A percentile compares a stretch with the other conserved stretches of the same genome.
phyloP scores from a whole-genome alignment of 2,888 invertebrate genomes.

The Tromatobia lineatoria region DNA sequence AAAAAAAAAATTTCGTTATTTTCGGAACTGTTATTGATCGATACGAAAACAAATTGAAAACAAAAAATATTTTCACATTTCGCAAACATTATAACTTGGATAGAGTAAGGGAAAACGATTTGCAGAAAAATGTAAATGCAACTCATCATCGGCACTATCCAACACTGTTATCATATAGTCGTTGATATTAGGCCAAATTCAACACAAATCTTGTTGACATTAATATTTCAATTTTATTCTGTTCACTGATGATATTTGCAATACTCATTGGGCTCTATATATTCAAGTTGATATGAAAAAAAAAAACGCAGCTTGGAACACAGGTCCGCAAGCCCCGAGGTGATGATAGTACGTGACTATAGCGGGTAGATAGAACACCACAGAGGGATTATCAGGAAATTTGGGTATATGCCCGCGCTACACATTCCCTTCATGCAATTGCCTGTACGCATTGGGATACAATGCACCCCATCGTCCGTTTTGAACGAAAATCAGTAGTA shows the following conservation, averaged over 20 bases:
- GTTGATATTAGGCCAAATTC: background rate
- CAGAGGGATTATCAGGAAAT: constrained; percentile 30
- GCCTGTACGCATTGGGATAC: constrained; percentile 7
- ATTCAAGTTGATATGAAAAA: background rate
- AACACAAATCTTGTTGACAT: background rate
- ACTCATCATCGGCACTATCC: background rate
- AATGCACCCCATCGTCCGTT: constrained; percentile 2
- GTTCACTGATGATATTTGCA: background rate
- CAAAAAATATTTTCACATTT: too few relatives aligned
- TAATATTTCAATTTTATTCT: background rate
- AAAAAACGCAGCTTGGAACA: background rate
- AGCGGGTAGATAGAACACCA: constrained; percentile 12
- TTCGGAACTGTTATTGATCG: too few relatives aligned
- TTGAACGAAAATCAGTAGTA: constrained; percentile 15
- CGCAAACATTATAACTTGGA: too few relatives aligned
- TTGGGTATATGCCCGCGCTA: constrained; percentile 8
- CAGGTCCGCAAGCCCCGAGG: constrained; percentile 1
- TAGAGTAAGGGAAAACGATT: too few relatives aligned
- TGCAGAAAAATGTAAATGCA: too few relatives aligned
- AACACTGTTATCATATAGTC: background rate
- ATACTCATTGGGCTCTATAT: background rate
- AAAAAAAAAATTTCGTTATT: too few relatives aligned
- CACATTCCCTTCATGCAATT: constrained; percentile 8
- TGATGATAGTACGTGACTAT: constrained; percentile 3
- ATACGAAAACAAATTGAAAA: too few relatives aligned